Conservation (phyloP, 2,888 invertebrate genomes). For the Ennomos erosarius region DNA sequence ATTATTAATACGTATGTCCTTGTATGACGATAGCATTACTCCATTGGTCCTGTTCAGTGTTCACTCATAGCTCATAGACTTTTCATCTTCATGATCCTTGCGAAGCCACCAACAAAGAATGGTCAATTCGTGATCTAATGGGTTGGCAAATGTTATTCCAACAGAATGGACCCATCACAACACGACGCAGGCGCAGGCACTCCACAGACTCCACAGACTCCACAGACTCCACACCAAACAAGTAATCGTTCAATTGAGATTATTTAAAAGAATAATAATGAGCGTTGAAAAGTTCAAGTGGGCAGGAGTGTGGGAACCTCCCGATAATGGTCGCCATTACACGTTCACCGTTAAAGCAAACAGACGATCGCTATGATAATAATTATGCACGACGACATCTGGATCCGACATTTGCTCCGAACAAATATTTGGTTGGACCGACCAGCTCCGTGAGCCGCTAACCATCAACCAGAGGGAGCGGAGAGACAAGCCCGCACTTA, state of each 20-base stretch:
- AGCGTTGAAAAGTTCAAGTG: conserved; percentile 11
- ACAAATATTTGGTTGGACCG: conserved; percentile 8
- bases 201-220: conserved; percentile 6
- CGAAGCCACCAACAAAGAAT: too few relatives aligned
- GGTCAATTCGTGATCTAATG: background rate
- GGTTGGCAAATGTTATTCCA: conserved; percentile 1
- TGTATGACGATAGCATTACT: too few relatives aligned
- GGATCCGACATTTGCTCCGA: conserved; percentile 4
- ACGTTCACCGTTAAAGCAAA: conserved; percentile 12
- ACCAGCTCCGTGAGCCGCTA: background rate
- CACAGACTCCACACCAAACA: conserved; percentile 10
- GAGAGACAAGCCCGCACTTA: too few relatives aligned
- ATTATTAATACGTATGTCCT: too few relatives aligned
- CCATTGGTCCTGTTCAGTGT: too few relatives aligned
- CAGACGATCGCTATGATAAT: conserved; percentile 12
- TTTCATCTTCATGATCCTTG: too few relatives aligned
- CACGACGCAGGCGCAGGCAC: too few relatives aligned
- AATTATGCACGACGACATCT: conserved; percentile 13
- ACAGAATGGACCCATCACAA: conserved; percentile 11
- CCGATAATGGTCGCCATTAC: conserved; percentile 12
- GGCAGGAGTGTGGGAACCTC: conserved; percentile 11
- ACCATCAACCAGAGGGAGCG: too few relatives aligned
- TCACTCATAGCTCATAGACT: too few relatives aligned
- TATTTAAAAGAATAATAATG: conserved; percentile 14
- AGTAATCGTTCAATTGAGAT: conserved; percentile 9